Evolutionary conservation across 30 jellyfish, hydroid and myxozoan species (phyloP).

Genomic region (Morbakka virulenta): DNA sequence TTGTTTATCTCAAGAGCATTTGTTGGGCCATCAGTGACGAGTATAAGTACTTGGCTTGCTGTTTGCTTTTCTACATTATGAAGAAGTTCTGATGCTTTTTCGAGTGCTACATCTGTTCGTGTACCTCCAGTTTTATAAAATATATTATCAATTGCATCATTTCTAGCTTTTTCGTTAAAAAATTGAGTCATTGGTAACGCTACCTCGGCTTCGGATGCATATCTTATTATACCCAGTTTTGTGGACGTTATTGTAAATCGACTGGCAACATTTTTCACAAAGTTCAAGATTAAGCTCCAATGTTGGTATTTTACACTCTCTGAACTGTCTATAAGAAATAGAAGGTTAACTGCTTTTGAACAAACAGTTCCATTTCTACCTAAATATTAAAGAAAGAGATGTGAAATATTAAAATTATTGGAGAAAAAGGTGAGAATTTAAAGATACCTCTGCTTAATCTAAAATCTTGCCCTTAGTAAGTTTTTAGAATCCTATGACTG

Average conservation of each 20-base stretch:
- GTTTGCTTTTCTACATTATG: conserved; percentile 66
- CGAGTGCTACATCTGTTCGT: conserved; percentile 90
- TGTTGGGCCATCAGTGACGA: conserved; percentile 96
- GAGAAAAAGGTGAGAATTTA: too few species aligned
- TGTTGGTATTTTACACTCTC: conserved; percentile 89
- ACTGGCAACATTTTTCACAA: conserved; percentile 76
- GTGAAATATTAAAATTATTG: too few species aligned
- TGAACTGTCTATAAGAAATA: conserved; percentile 89
- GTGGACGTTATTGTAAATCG: conserved; percentile 69
- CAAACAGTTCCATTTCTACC: conserved; percentile 18
- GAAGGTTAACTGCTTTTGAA: conserved; percentile 79
- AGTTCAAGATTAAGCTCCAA: conserved; percentile 76
- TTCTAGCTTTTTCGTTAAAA: conserved; percentile 69
- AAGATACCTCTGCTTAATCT: too few species aligned
- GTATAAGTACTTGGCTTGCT: conserved; percentile 85
- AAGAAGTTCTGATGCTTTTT: conserved; percentile 82
- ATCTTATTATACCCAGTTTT: conserved; percentile 74
- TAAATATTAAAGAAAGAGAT: too few species aligned
- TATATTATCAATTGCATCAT: conserved; percentile 83
- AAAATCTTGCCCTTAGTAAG: too few species aligned
- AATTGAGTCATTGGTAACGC: conserved; percentile 84
- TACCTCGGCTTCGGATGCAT: conserved; percentile 92
- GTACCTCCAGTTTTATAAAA: conserved; percentile 96
- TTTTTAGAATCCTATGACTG: too few species aligned
- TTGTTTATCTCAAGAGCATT: conserved; percentile 75